phyloP scores from a whole-genome alignment of 2,113 vertebrate species.

The Pimephales promelas region DNA sequence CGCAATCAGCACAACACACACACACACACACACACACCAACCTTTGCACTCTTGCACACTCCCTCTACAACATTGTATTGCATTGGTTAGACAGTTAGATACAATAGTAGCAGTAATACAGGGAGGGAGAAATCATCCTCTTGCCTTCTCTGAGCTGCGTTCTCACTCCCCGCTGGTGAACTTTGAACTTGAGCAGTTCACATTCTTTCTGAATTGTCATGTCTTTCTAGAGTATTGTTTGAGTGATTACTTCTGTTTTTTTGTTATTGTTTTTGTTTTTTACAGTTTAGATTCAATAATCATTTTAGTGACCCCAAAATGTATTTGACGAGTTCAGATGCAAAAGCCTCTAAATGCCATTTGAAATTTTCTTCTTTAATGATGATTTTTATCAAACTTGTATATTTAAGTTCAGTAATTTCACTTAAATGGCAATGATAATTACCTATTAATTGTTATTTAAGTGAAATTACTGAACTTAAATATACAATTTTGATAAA shows the following conservation, averaged over 20 bases:
- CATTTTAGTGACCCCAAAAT: neutral
- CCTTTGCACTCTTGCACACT: conserved; percentile 9
- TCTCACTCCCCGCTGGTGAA: conserved; percentile 14
- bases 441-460: too few relatives aligned
- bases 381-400: too few relatives aligned
- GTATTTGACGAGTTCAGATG: too few relatives aligned
- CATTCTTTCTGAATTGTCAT: neutral
- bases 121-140: neutral
- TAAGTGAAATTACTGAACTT: too few relatives aligned
- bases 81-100: conserved; percentile 27
- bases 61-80: conserved; percentile 15
- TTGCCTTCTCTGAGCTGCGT: conserved; percentile 18
- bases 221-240: neutral
- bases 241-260: neutral
- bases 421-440: too few relatives aligned
- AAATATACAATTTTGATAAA: too few relatives aligned
- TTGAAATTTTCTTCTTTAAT: too few relatives aligned
- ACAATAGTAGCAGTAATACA: conserved; percentile 28
- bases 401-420: too few relatives aligned
- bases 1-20: conserved; percentile 21
- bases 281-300: neutral
- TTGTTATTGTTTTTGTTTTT: too few relatives aligned
- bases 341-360: too few relatives aligned
- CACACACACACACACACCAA: conserved; percentile 31
- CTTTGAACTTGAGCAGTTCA: neutral